These are phyloP conservation scores for Neocloeon triangulifer DNA, from an alignment of 1,140 invertebrate genomes.

Conservation along the genomic window DNA sequence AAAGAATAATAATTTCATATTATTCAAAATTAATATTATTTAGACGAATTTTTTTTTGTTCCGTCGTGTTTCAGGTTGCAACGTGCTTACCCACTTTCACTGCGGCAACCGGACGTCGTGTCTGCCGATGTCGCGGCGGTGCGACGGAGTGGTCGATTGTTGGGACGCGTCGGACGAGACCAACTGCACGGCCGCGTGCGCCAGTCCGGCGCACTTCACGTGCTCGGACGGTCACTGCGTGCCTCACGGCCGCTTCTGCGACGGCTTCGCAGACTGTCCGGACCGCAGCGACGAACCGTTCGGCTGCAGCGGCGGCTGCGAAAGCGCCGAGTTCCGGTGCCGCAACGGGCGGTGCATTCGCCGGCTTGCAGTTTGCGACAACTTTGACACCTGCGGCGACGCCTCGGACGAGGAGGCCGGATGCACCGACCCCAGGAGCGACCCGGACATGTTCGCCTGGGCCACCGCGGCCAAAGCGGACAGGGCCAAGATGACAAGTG, in stretches of 20 bases:
- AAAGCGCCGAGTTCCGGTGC: constrained; percentile 12
- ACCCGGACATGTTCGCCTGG: no score
- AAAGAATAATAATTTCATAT: no score
- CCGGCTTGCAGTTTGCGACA: constrained; percentile 9
- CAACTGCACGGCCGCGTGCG: constrained; percentile 31
- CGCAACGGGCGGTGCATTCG: constrained; percentile 11
- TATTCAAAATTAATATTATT: no score
- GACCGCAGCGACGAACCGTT: constrained; percentile 37
- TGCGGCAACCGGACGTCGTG: constrained; percentile 50
- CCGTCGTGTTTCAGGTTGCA: no score
- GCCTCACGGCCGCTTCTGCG: constrained; percentile 14
- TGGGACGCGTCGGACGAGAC: constrained; percentile 25
- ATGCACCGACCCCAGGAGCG: no score
- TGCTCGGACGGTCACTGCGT: constrained; percentile 38
- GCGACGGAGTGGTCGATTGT: constrained; percentile 29
- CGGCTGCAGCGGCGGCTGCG: constrained; percentile 19
- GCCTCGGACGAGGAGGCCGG: constrained; percentile 39
- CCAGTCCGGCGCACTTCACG: constrained; percentile 21
- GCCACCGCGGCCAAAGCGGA: no score
- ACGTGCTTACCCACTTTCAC: constrained; percentile 51
- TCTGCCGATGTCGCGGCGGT: constrained; percentile 20
- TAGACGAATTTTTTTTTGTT: no score
- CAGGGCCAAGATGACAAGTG: no score
- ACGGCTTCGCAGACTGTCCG: constrained; percentile 11
- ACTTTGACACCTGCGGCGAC: constrained; percentile 35